These are phyloP conservation scores for Polia nebulosa DNA, from an alignment of 2,888 invertebrate genomes.

Conservation along the genomic window DNA sequence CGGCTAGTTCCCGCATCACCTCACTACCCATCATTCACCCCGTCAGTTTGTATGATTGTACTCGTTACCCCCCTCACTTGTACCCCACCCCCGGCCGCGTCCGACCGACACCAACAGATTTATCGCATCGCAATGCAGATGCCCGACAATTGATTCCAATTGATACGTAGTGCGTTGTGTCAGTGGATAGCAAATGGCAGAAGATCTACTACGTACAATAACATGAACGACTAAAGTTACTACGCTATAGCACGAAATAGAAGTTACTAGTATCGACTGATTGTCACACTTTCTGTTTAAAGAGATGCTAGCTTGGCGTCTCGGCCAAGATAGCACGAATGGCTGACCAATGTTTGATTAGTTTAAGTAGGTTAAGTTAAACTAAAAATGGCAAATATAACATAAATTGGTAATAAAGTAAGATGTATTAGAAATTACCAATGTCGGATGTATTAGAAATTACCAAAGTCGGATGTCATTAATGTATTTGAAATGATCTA, in stretches of 20 bases:
- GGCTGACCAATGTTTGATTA: background rate
- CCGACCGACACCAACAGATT: constrained; percentile 63
- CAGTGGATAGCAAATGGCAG: constrained; percentile 4
- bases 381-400: too few relatives aligned
- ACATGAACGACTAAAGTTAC: background rate
- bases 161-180: constrained; percentile 60
- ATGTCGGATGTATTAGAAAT: too few relatives aligned
- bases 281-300: background rate
- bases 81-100: background rate
- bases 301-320: background rate
- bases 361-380: too few relatives aligned
- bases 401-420: background rate
- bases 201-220: background rate
- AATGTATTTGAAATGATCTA: too few relatives aligned
- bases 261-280: background rate
- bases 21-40: constrained; percentile 30
- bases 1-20: background rate
- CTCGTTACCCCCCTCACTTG: background rate
- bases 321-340: background rate
- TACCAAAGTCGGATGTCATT: too few relatives aligned
- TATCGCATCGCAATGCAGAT: constrained; percentile 76
- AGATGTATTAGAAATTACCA: too few relatives aligned
- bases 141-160: constrained; percentile 72
- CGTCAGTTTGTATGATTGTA: constrained; percentile 36
- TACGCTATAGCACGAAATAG: too few relatives aligned